Evolutionary conservation across 2,113 vertebrate genomes (phyloP).

Genomic region (Mesoclemmys tuberculata): DNA sequence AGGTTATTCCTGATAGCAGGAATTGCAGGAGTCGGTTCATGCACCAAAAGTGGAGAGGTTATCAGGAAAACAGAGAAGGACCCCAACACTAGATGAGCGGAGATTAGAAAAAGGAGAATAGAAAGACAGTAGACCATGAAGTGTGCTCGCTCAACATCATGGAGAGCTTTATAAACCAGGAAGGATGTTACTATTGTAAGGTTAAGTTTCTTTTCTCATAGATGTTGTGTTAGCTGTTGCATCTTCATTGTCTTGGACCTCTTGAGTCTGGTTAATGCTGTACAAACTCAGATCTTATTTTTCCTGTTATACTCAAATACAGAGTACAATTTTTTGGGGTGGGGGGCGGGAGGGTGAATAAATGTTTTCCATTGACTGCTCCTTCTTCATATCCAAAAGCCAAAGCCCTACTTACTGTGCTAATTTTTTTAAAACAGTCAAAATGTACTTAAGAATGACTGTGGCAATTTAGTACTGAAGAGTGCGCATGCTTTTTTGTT

Average conservation of each 20-base stretch:
- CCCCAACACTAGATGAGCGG: conserved; percentile 28
- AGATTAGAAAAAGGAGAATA: not conserved
- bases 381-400: not conserved
- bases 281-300: conserved; percentile 18
- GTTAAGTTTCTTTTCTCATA: conserved; percentile 46
- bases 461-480: not conserved
- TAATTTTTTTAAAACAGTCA: not conserved
- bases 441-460: too few species aligned
- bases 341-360: too few species aligned
- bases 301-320: not conserved
- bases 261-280: conserved; percentile 31
- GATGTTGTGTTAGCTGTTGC: conserved; percentile 51
- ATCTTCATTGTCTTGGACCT: conserved; percentile 45
- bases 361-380: not conserved
- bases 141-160: conserved; percentile 9
- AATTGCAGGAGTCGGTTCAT: not conserved
- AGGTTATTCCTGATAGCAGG: not conserved
- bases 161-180: conserved; percentile 38
- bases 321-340: not conserved
- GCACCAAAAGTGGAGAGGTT: conserved; percentile 2
- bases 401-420: not conserved
- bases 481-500: not conserved
- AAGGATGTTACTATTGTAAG: conserved; percentile 30
- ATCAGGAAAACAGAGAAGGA: not conserved
- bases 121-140: conserved; percentile 10